A percentile compares a stretch with the other conserved stretches of the same genome.
phyloP scores from a whole-genome alignment of 2,113 vertebrate species.

The Melanocharis versteri region DNA sequence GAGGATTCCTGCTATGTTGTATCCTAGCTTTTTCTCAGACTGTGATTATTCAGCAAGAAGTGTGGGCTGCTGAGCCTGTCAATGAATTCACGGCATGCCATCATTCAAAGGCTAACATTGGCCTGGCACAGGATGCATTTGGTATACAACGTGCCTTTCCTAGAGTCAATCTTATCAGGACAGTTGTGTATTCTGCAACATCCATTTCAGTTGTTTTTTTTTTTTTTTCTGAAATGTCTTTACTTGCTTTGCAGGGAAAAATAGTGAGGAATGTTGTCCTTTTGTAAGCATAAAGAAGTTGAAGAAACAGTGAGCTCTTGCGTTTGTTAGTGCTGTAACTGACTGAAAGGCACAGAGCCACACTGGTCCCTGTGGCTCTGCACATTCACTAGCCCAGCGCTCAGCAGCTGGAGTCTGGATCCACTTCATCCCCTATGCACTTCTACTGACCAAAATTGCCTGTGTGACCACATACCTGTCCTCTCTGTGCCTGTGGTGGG shows the following conservation, averaged over 20 bases:
- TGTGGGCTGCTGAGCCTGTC: not conserved
- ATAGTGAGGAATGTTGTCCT: not conserved
- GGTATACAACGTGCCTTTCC: not conserved
- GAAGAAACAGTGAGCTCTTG: not conserved
- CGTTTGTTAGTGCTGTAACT: not conserved
- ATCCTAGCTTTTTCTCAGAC: not conserved
- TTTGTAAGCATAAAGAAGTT: not conserved
- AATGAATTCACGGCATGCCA: not conserved
- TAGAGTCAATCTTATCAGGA: not conserved
- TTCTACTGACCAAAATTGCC: not conserved
- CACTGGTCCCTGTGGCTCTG: fast-evolving
- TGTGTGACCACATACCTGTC: not conserved
- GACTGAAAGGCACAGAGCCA: not conserved
- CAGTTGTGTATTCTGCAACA: not conserved
- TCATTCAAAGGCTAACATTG: not conserved
- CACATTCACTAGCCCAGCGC: not conserved
- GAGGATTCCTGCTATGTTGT: not conserved
- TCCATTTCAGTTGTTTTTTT: not conserved
- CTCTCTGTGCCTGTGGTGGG: not conserved
- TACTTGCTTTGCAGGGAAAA: not conserved
- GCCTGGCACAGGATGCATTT: not conserved
- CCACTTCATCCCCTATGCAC: not conserved
- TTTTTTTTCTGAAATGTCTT: not conserved
- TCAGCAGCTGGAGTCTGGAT: not conserved
- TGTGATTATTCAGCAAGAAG: not conserved